A percentile compares a stretch with the other conserved stretches of the same genome.
These are phyloP conservation scores for Psettodes erumei DNA, from an alignment of 2,113 vertebrate genomes.

Conservation along the genomic window DNA sequence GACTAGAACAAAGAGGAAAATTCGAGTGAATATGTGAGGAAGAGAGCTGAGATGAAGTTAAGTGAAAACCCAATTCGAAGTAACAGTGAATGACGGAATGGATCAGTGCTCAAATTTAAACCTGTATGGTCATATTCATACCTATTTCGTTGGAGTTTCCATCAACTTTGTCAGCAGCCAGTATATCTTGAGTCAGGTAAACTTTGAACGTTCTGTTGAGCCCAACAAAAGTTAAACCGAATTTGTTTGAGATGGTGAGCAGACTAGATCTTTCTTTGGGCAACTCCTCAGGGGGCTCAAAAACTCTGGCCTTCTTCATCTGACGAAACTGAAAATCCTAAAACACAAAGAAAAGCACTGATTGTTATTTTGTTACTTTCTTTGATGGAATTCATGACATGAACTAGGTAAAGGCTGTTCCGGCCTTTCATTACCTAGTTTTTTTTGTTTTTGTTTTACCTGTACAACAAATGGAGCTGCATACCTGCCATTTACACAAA, in stretches of 20 bases:
- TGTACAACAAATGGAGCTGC: too few relatives aligned
- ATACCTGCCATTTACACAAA: too few relatives aligned
- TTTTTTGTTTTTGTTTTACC: too few relatives aligned
- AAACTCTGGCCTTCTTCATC: constrained; percentile 92
- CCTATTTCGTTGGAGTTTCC: constrained; percentile 91
- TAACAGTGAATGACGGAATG: neutral
- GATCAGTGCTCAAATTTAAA: neutral
- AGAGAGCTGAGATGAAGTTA: neutral
- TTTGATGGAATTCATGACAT: too few relatives aligned
- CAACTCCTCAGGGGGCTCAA: constrained; percentile 85
- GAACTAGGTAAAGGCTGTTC: too few relatives aligned
- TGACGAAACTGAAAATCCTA: constrained; percentile 98
- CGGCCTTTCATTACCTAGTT: too few relatives aligned
- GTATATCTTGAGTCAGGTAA: constrained; percentile 86
- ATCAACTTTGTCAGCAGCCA: constrained; percentile 85
- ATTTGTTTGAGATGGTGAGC: constrained; percentile 92
- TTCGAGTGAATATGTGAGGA: neutral
- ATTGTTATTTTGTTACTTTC: constrained; percentile 14
- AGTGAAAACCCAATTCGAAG: neutral
- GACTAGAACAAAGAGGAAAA: constrained; percentile 76
- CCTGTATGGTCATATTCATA: constrained; percentile 54
- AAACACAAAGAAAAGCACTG: constrained; percentile 1
- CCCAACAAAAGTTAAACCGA: constrained; percentile 89
- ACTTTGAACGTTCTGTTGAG: constrained; percentile 86
- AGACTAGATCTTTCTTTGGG: constrained; percentile 90